These are phyloP conservation scores for Rhinopomastus cyanomelas DNA, from an alignment of 2,113 vertebrate species.

Conservation along the genomic window DNA sequence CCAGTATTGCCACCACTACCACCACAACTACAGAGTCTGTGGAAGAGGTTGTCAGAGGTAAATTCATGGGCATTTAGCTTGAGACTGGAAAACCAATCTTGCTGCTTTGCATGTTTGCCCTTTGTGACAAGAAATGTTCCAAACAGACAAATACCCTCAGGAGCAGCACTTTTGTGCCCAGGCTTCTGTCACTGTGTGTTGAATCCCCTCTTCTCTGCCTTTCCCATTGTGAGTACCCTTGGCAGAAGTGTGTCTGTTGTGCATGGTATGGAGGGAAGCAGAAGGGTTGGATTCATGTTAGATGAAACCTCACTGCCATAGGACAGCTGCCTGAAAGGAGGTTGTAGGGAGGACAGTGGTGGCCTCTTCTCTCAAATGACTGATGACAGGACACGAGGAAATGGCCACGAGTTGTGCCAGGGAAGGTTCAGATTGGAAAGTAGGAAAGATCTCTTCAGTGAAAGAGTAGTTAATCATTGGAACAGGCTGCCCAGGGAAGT, in stretches of 20 bases:
- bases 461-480: no score
- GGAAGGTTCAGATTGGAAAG: no score
- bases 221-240: background rate
- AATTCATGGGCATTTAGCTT: conserved; percentile 20
- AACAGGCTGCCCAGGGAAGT: no score
- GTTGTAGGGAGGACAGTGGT: no score
- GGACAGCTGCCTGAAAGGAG: background rate
- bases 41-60: conserved; percentile 97
- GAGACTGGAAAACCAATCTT: background rate
- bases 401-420: no score
- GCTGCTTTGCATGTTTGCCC: conserved; percentile 8
- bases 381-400: no score
- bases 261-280: background rate
- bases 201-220: background rate
- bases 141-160: conserved; percentile 57
- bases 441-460: no score
- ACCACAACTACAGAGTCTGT: conserved; percentile 96
- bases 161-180: background rate
- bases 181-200: background rate
- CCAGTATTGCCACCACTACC: conserved; percentile 94
- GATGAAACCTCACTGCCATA: background rate
- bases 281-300: background rate
- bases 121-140: conserved; percentile 61
- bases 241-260: background rate
- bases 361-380: no score